These are phyloP conservation scores for Anthopleura xanthogrammica DNA, from an alignment of 92 coral and sea anemone species.

Conservation along the genomic window DNA sequence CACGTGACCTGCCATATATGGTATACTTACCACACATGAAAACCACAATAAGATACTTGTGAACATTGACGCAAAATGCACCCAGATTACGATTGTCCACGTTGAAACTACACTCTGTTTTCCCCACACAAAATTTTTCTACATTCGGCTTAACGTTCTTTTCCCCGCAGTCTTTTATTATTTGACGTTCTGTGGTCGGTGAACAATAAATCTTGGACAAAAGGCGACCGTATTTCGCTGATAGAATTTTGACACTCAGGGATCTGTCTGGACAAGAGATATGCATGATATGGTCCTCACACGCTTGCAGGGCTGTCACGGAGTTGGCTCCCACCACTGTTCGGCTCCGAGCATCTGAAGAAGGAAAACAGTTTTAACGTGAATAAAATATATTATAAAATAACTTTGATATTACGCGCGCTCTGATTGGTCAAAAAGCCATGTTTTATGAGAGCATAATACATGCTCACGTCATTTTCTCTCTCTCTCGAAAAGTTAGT, in stretches of 20 bases:
- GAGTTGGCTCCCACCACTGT: background rate
- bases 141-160: background rate
- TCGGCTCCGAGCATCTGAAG: background rate
- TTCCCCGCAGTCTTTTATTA: constrained; percentile 13
- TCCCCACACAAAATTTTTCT: background rate
- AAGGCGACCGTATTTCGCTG: constrained; percentile 11
- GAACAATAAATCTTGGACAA: constrained; percentile 5
- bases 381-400: no score
- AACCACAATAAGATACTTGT: constrained; percentile 12
- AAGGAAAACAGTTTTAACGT: background rate
- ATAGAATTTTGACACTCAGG: background rate
- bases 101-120: constrained; percentile 29
- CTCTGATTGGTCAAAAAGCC: no score
- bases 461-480: no score
- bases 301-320: background rate
- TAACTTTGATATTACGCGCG: no score
- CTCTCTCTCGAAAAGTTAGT: no score
- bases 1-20: background rate
- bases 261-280: constrained; percentile 14
- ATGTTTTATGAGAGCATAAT: no score
- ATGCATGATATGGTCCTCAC: constrained; percentile 10
- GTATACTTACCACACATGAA: background rate
- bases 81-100: constrained; percentile 15
- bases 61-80: constrained; percentile 1
- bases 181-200: background rate